phyloP scores from a whole-genome alignment of 2,888 invertebrate genomes.

The Unio pictorum region DNA sequence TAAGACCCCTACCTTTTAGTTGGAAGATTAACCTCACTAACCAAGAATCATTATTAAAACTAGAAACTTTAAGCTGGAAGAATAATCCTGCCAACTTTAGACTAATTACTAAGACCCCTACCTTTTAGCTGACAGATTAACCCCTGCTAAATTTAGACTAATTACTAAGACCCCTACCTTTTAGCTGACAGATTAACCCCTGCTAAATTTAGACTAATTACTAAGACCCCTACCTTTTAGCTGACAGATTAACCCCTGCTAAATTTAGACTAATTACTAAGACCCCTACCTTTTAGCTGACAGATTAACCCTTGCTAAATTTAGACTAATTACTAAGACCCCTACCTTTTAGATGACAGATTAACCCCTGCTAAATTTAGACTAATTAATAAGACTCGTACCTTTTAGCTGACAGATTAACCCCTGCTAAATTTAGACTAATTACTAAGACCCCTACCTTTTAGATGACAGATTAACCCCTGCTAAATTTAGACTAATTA shows the following conservation, averaged over 20 bases:
- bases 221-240: slow-evolving; percentile 76
- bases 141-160: slow-evolving; percentile 73
- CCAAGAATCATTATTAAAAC: neutral
- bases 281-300: slow-evolving; percentile 82
- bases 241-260: slow-evolving; percentile 90
- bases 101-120: slow-evolving; percentile 18
- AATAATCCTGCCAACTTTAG: slow-evolving; percentile 80
- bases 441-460: no score
- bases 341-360: slow-evolving; percentile 86
- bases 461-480: no score
- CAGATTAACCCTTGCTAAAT: slow-evolving; percentile 83
- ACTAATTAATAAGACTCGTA: no score
- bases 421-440: no score
- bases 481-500: no score
- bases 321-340: neutral
- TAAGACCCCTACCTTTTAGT: slow-evolving; percentile 78
- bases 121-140: slow-evolving; percentile 93
- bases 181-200: slow-evolving; percentile 96
- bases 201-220: slow-evolving; percentile 73
- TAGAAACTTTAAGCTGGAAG: slow-evolving; percentile 85
- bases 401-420: no score
- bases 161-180: slow-evolving; percentile 72
- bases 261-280: neutral
- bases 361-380: slow-evolving; percentile 77
- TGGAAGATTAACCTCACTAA: slow-evolving; percentile 88